Evolutionary conservation across 2,113 vertebrate genomes (phyloP), one percentile per base, ranked within the genome.

Genomic region (Columba janthina): DNA sequence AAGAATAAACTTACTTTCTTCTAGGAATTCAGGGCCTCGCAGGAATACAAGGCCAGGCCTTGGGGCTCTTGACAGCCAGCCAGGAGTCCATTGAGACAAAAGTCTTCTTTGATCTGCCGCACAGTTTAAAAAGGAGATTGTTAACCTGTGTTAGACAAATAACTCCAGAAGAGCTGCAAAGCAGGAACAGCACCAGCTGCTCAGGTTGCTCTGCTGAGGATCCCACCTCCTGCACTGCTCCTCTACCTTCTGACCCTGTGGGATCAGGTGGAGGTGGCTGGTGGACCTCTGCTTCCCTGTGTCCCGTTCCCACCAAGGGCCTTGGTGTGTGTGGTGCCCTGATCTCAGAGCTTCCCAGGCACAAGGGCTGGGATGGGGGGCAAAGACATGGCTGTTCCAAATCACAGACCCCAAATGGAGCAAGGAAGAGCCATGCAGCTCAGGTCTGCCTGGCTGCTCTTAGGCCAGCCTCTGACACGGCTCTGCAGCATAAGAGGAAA

Each of bases 81-180:
- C 97, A 97, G 85, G 71, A 96, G 91, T 93, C 96, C 94, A 96
- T 89, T 90, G 95, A 97, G 95, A 96, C 96, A 89, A 96, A 94
- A 96, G 92, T 94, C 78, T 54, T 89, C 97, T 98, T 98, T 98
- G 97, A 98, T 98, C 95, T 95, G 69, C 93, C 66, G 92, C 40
- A 26, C 65, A 79, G 91, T 90, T 94, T 93, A 85, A 94, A 95
- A 96, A 95, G 90, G 96, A 97, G 97, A 96, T 96, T 97, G 97
- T 96, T 98, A 97, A 97, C 97, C 97, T 98, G 90, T 71, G 94
- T 94, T 96, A 84, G 22, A 81, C 79, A 97, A 83, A 91, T 93
- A 97, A 95, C 78, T 96, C 72, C 54, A 62, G 62, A 96, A 65
- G 90, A 93, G 91, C 62, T 82, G 82, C 64, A 69, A 40, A 94